Percentiles rank a stretch among this genome's conserved stretches.
phyloP scores from a whole-genome alignment of 2,797 vertebrate genomes.

The Synanceia verrucosa region DNA sequence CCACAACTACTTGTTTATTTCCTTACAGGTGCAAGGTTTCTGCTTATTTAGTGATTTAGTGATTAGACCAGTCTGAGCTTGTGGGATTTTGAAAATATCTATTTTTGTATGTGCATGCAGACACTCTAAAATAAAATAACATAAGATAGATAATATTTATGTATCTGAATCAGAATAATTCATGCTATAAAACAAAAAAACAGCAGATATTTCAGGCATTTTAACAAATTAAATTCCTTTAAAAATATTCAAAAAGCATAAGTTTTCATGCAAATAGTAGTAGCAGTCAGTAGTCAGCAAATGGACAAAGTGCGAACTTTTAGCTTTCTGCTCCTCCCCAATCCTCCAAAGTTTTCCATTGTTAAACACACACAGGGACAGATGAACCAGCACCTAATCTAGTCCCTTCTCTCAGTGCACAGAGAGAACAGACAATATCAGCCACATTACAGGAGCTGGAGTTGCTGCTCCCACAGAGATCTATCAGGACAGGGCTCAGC shows the following conservation, averaged over 20 bases:
- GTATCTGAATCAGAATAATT: background rate
- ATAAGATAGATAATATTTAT: background rate
- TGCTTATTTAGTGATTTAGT: background rate
- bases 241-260: background rate
- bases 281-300: background rate
- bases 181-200: background rate
- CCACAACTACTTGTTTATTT: conserved; percentile 26
- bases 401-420: conserved; percentile 76
- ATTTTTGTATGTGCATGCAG: background rate
- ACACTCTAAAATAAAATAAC: background rate
- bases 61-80: background rate
- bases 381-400: conserved; percentile 81
- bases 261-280: background rate
- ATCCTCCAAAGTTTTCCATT: conserved; percentile 73
- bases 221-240: background rate
- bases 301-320: conserved; percentile 17
- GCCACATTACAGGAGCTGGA: conserved; percentile 71
- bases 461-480: conserved; percentile 68
- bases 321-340: conserved; percentile 38
- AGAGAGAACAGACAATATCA: conserved; percentile 82
- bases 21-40: conserved; percentile 28
- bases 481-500: conserved; percentile 69
- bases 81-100: background rate
- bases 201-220: background rate
- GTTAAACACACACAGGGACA: conserved; percentile 78